Percentiles rank a stretch among this genome's conserved stretches.
These are phyloP conservation scores for Mylabris phalerata DNA, from an alignment of 1,140 invertebrate species.

Conservation along the genomic window DNA sequence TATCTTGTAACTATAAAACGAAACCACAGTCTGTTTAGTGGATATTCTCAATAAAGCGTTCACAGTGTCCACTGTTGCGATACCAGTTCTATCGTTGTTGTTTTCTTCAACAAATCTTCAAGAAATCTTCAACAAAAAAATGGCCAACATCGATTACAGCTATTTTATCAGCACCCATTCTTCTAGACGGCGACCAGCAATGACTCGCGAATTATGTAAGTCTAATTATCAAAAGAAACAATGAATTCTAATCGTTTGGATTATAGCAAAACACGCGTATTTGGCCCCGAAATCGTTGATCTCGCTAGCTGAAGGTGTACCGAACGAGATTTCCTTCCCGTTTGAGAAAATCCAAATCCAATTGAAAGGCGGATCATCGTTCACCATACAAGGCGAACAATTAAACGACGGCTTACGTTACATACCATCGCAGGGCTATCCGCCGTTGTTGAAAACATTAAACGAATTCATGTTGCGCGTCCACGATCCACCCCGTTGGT, in stretches of 20 bases:
- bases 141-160: conserved; percentile 32
- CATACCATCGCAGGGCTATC: conserved; percentile 66
- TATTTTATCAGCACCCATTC: conserved; percentile 36
- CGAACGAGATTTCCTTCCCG: conserved; percentile 69
- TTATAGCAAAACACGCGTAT: conserved; percentile 57
- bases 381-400: conserved; percentile 52
- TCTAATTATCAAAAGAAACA: conserved; percentile 5
- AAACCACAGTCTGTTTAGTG: not conserved
- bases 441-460: conserved; percentile 55
- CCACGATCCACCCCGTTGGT: conserved; percentile 60
- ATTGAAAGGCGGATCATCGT: conserved; percentile 51
- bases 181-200: conserved; percentile 36
- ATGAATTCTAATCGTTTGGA: not conserved
- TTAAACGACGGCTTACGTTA: conserved; percentile 64
- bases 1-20: conserved; percentile 7
- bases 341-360: conserved; percentile 59
- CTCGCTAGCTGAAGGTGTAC: conserved; percentile 70
- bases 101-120: conserved; percentile 3
- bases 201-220: conserved; percentile 42
- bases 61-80: conserved; percentile 6
- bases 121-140: not conserved
- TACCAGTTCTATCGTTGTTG: not conserved
- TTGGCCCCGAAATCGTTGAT: conserved; percentile 58
- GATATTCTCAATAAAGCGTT: conserved; percentile 7
- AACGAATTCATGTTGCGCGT: conserved; percentile 56